Evolutionary conservation across 1,140 invertebrate species (phyloP), one percentile per base, ranked within the genome.

Genomic region (Leptinotarsa lineolata): DNA sequence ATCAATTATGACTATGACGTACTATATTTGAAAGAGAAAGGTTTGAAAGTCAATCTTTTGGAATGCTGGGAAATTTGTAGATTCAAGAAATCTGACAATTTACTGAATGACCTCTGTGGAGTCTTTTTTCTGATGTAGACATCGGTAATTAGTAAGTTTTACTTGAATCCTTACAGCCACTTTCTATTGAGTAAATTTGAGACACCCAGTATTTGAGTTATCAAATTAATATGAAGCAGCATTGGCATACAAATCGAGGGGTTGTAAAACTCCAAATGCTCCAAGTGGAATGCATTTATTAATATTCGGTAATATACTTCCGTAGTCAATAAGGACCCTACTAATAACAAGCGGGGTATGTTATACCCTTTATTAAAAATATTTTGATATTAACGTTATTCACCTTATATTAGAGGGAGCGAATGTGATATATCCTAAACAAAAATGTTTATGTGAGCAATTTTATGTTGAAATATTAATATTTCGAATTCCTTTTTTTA

Each of bases 361-460:
- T 75, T 72, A n/a, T n/a, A 70, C 74, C 71, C 74, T 75, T 72
- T 75, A 75, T 75, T 75, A 75, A 75, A 75, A 75, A 75, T 75
- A 75, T 75, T 75, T 75, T 46, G 58, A 30, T 75, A 75, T 75
- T 75, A 72, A 68, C 73, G 54, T 74, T 74, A 70, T 68, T 70
- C 73, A 74, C 73, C 73, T 74, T 44, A 48, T 66, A 70, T 69
- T 46, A 24, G 63, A 16, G 60, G 20, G 44, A 46, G 68, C n/a
- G n/a, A 13, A 21, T 15, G 16, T 61, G 20, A 30, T 54, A 67
- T 22, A 30, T 64, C 20, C 24, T 16, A 13, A 66, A 66, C 64
- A 66, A 66, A 24, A 66, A 39, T 39, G 39, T 66, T 39, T 39
- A 39, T 66, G 30, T 44, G 64, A 66, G n/a, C 15, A 44, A 39